phyloP scores from a whole-genome alignment of 2,888 invertebrate species.

The Ophion obscuratus region DNA sequence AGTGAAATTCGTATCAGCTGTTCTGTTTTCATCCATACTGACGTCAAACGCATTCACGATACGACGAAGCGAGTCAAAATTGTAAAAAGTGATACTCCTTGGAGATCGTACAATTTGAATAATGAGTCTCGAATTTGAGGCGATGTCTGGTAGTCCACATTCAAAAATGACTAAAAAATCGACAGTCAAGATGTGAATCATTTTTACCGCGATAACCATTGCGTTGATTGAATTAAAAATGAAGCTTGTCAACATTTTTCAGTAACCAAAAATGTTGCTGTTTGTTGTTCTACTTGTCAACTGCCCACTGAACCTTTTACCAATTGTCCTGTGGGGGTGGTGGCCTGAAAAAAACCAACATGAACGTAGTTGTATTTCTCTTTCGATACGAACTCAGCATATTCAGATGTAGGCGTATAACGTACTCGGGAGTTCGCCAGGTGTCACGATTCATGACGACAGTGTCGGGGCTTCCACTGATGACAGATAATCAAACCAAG shows the following conservation, averaged over 20 bases:
- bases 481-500: not conserved
- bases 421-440: conserved; percentile 81
- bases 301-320: conserved; percentile 66
- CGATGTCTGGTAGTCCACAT: no score
- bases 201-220: not conserved
- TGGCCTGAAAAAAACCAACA: conserved; percentile 63
- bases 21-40: no score
- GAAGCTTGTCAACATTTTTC: conserved; percentile 19
- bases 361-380: not conserved
- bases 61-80: no score
- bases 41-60: no score
- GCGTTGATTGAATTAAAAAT: conserved; percentile 13
- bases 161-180: no score
- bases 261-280: conserved; percentile 3
- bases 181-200: not conserved
- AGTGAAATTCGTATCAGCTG: no score
- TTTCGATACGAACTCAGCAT: not conserved
- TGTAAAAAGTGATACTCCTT: no score
- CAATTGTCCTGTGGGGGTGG: conserved; percentile 78
- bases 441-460: conserved; percentile 76
- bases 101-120: no score
- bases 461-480: conserved; percentile 79
- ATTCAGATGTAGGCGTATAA: conserved; percentile 34
- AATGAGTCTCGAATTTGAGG: no score
- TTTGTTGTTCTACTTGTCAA: not conserved